These are phyloP conservation scores for Bubalus kerabau DNA, from an alignment of 2,113 vertebrate genomes.

Conservation along the genomic window DNA sequence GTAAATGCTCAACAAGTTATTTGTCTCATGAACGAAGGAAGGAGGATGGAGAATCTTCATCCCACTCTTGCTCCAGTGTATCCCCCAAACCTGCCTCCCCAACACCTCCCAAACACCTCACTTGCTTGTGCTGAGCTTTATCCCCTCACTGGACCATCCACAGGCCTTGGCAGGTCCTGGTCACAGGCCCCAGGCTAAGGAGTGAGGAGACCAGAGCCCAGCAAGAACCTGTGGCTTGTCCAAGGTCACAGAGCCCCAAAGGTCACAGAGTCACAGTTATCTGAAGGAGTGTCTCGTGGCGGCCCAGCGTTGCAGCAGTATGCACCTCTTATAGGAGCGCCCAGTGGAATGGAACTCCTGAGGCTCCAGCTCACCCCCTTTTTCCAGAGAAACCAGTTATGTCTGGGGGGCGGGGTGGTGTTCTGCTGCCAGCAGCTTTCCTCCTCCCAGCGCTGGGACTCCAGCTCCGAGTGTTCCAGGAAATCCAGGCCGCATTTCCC, in stretches of 20 bases:
- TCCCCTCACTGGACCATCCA: background rate
- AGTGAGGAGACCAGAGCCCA: background rate
- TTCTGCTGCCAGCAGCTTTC: background rate
- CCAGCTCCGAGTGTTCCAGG: conserved; percentile 65
- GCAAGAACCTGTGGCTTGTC: background rate
- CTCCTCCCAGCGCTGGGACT: conserved; percentile 35
- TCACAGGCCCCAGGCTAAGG: background rate
- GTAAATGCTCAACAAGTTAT: background rate
- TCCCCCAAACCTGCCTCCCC: background rate
- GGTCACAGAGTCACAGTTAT: background rate
- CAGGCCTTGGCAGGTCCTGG: background rate
- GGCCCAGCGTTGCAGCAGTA: background rate
- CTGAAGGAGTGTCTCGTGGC: fast-evolving
- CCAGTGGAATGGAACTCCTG: background rate
- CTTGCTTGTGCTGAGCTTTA: background rate
- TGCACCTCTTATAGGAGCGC: background rate
- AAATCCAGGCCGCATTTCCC: conserved; percentile 72
- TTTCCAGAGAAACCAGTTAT: background rate
- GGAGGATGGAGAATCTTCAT: background rate
- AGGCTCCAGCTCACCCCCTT: background rate
- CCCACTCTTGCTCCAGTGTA: background rate
- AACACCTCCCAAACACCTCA: background rate
- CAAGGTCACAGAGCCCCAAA: background rate
- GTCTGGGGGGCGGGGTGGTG: background rate
- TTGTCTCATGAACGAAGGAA: background rate